Conservation (phyloP, 2,113 vertebrate species). For the Potamarius usumacintae region DNA sequence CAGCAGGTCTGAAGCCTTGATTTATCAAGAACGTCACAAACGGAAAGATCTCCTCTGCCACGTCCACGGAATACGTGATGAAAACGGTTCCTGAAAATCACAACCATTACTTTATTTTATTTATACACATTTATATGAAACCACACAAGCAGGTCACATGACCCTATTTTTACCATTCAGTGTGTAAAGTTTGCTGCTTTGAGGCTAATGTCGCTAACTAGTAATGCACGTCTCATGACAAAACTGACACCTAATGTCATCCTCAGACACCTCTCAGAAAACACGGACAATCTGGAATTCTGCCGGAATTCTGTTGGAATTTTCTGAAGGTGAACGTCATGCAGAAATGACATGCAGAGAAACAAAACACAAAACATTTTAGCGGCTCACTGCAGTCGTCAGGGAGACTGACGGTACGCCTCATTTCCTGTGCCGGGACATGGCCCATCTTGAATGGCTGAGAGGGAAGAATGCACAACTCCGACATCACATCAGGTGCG, state of each 20-base stretch:
- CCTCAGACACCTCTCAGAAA: not conserved
- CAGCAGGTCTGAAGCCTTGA: slow-evolving; percentile 55
- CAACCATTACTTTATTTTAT: not conserved
- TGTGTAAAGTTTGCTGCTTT: not conserved
- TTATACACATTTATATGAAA: not conserved
- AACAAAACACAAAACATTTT: not conserved
- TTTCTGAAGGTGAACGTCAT: not conserved
- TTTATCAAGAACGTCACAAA: slow-evolving; percentile 53
- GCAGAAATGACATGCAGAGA: not conserved
- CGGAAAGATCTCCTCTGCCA: slow-evolving; percentile 39
- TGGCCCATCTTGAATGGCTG: not conserved
- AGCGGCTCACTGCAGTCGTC: slow-evolving; percentile 53
- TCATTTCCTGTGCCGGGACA: slow-evolving; percentile 39
- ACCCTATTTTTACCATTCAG: not conserved
- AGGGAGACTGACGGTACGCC: slow-evolving; percentile 53
- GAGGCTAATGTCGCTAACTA: not conserved
- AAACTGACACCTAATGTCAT: too few species aligned
- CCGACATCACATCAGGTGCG: slow-evolving; percentile 37
- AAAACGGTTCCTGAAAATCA: slow-evolving; percentile 50
- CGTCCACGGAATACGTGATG: slow-evolving; percentile 56
- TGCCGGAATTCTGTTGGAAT: not conserved
- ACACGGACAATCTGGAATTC: not conserved
- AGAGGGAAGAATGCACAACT: slow-evolving; percentile 35
- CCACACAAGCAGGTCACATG: not conserved
- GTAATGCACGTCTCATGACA: too few species aligned